Percentiles rank a stretch among this genome's conserved stretches.
Evolutionary conservation across 2,113 vertebrate genomes (phyloP).

Genomic region (Glaucidium brasilianum): DNA sequence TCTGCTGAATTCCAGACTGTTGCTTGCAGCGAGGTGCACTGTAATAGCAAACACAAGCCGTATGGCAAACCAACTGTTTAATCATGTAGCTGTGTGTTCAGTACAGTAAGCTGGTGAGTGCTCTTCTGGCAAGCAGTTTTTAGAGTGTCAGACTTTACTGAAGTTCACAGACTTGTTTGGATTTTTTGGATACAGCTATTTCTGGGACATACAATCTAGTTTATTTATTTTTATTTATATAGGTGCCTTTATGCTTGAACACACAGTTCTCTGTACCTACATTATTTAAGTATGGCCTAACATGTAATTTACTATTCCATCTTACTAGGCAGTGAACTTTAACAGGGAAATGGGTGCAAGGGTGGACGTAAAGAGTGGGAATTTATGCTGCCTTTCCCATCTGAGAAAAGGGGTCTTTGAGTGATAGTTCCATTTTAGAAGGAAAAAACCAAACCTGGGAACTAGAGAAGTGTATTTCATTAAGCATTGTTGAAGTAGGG

Average conservation of each 20-base stretch:
- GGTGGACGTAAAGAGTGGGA: neutral
- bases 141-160: neutral
- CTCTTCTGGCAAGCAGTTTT: neutral
- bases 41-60: neutral
- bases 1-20: neutral
- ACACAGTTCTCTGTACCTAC: neutral
- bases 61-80: neutral
- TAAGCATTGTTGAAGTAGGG: neutral
- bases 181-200: neutral
- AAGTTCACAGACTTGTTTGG: neutral
- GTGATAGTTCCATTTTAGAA: neutral
- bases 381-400: neutral
- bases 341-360: neutral
- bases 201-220: neutral
- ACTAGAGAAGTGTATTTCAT: neutral
- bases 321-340: neutral
- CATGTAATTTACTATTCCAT: fast-evolving
- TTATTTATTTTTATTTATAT: neutral
- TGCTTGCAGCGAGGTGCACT: neutral
- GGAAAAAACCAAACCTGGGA: neutral
- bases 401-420: neutral
- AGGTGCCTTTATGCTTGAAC: neutral
- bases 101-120: neutral
- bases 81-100: neutral
- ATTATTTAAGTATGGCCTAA: neutral